Conservation (phyloP, 2,797 vertebrate genomes). For the Gallirallus australis region DNA sequence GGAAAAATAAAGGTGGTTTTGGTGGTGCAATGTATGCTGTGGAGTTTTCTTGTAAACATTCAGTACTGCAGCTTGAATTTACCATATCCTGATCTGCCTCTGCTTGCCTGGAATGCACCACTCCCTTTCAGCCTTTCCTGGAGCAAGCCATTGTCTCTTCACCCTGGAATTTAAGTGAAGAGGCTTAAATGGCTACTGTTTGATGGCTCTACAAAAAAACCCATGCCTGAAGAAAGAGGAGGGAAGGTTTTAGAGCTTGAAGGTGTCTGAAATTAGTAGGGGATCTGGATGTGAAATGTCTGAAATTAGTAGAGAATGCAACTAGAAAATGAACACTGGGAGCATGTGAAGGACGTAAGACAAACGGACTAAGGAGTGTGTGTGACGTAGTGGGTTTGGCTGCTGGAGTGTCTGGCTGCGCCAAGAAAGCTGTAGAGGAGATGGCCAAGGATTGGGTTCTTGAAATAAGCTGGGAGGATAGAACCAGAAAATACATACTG, state of each 20-base stretch:
- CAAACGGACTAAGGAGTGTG: neutral
- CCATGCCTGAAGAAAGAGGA: neutral
- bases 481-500: neutral
- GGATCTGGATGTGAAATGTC: neutral
- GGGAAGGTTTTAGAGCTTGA: neutral
- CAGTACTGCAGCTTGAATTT: neutral
- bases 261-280: neutral
- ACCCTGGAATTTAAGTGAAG: neutral
- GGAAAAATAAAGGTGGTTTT: neutral
- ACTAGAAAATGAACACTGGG: neutral
- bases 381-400: neutral
- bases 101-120: constrained; percentile 36
- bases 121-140: neutral
- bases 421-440: neutral
- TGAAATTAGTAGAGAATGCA: neutral
- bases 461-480: neutral
- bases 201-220: neutral
- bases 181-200: neutral
- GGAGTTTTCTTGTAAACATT: neutral
- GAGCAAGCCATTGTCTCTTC: neutral
- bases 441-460: neutral
- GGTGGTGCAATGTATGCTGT: neutral
- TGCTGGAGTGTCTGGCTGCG: neutral
- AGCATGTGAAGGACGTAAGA: neutral
- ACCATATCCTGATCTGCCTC: neutral